Percentiles rank a stretch among this genome's conserved stretches.
phyloP scores from a whole-genome alignment of 2,888 invertebrate genomes.

The Ferdinandea cuprea region DNA sequence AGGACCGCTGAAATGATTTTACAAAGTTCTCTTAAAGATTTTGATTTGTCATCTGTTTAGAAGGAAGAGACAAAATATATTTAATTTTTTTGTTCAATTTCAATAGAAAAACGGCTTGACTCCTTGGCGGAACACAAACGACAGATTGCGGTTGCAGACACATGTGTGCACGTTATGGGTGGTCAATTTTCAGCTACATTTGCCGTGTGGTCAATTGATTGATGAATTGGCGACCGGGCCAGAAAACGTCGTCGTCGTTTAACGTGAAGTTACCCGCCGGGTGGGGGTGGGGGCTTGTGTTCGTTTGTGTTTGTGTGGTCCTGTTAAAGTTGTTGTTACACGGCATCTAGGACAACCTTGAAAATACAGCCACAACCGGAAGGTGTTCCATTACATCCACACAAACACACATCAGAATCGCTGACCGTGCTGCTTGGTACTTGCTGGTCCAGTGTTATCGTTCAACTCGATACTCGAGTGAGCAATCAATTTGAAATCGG shows the following conservation, averaged over 20 bases:
- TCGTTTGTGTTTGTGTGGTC: constrained; percentile 17
- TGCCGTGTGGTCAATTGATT: constrained; percentile 72
- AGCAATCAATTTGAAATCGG: constrained; percentile 69
- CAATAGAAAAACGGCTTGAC: constrained; percentile 26
- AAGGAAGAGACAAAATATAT: constrained; percentile 38
- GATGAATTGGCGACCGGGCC: constrained; percentile 60
- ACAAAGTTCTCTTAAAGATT: constrained; percentile 53
- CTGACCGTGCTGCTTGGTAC: neutral
- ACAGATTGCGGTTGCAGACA: constrained; percentile 58
- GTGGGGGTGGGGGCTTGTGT: constrained; percentile 9
- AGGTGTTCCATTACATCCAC: constrained; percentile 54
- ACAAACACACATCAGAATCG: neutral
- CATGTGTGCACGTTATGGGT: constrained; percentile 71
- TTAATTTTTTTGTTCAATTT: constrained; percentile 9
- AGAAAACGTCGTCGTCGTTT: constrained; percentile 5
- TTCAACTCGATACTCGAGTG: constrained; percentile 64
- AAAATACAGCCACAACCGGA: constrained; percentile 19
- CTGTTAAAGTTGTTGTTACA: constrained; percentile 41
- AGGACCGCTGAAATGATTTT: constrained; percentile 59
- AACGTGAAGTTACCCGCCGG: constrained; percentile 51
- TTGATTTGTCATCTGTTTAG: constrained; percentile 50
- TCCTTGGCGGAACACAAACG: constrained; percentile 23
- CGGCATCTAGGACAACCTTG: constrained; percentile 57
- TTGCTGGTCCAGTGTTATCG: neutral
- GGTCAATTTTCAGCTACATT: constrained; percentile 74